Percentiles rank a stretch among this genome's conserved stretches.
Evolutionary conservation across 53 echinoderm and acorn worm species (phyloP).

Genomic region (Patiria pectinifera): DNA sequence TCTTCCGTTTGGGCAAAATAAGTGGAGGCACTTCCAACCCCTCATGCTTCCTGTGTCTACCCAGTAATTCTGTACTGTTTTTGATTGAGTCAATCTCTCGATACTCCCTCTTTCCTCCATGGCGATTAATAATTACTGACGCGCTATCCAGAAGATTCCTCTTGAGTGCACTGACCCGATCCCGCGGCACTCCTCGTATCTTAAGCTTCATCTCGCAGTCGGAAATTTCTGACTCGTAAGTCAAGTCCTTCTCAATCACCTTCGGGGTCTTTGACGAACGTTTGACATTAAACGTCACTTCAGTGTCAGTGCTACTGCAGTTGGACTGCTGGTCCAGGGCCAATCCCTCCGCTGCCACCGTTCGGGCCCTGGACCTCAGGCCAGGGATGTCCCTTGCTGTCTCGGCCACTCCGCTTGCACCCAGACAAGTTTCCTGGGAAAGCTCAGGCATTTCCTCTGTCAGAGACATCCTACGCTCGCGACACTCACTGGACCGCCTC

Average conservation of each 20-base stretch:
- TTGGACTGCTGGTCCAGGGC: constrained; percentile 47
- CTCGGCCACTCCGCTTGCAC: neutral
- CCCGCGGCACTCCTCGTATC: constrained; percentile 79
- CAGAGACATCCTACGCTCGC: constrained; percentile 23
- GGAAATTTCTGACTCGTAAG: constrained; percentile 91
- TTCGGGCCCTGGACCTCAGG: constrained; percentile 22
- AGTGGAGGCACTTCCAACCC: constrained; percentile 40
- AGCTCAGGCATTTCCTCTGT: constrained; percentile 18
- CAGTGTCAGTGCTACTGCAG: constrained; percentile 57
- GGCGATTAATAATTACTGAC: neutral
- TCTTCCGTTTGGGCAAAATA: constrained; percentile 59
- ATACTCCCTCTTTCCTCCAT: constrained; percentile 31
- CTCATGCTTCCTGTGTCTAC: constrained; percentile 18
- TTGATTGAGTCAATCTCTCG: constrained; percentile 6
- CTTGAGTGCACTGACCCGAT: constrained; percentile 12
- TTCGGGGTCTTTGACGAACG: constrained; percentile 16
- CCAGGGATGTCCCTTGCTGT: constrained; percentile 4
- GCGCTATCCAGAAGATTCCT: constrained; percentile 11
- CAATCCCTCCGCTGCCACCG: constrained; percentile 28
- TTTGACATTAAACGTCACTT: constrained; percentile 74
- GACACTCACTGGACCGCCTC: constrained; percentile 32
- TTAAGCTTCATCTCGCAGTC: constrained; percentile 91
- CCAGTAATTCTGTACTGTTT: neutral
- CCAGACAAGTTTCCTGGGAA: constrained; percentile 25
- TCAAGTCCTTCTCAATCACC: constrained; percentile 34